phyloP scores from a whole-genome alignment of 2,113 vertebrate species.

The Protomyctophum bolini region DNA sequence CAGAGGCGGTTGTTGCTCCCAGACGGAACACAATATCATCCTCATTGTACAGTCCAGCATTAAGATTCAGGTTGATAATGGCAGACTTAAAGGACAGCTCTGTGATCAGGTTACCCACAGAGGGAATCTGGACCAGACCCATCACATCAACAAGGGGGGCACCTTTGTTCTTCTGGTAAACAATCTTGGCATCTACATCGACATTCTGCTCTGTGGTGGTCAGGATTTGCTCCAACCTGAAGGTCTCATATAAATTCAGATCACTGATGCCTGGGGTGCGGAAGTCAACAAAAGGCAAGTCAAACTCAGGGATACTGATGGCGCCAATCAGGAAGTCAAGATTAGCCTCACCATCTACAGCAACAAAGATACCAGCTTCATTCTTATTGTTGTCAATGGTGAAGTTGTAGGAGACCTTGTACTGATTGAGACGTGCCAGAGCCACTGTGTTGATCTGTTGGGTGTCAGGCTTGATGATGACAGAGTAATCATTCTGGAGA shows the following conservation, averaged over 20 bases:
- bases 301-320: constrained; percentile 83
- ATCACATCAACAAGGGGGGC: constrained; percentile 68
- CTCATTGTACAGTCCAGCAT: constrained; percentile 82
- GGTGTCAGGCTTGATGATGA: constrained; percentile 74
- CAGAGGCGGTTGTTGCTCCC: constrained; percentile 83
- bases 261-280: constrained; percentile 78
- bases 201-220: constrained; percentile 86
- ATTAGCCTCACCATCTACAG: constrained; percentile 85
- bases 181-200: constrained; percentile 82
- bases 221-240: constrained; percentile 83
- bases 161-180: constrained; percentile 85
- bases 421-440: constrained; percentile 84
- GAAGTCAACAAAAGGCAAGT: constrained; percentile 75
- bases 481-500: constrained; percentile 85
- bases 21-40: constrained; percentile 86
- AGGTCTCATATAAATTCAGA: constrained; percentile 86
- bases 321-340: constrained; percentile 87
- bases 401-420: constrained; percentile 84
- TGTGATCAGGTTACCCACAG: constrained; percentile 84
- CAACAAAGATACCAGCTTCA: constrained; percentile 73
- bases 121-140: constrained; percentile 74
- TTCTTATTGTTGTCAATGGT: constrained; percentile 80
- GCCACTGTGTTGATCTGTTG: constrained; percentile 83
- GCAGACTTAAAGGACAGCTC: constrained; percentile 91
- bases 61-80: constrained; percentile 84